Conservation (phyloP, 2,888 invertebrate species). For the Drosophila nigritarsus region DNA sequence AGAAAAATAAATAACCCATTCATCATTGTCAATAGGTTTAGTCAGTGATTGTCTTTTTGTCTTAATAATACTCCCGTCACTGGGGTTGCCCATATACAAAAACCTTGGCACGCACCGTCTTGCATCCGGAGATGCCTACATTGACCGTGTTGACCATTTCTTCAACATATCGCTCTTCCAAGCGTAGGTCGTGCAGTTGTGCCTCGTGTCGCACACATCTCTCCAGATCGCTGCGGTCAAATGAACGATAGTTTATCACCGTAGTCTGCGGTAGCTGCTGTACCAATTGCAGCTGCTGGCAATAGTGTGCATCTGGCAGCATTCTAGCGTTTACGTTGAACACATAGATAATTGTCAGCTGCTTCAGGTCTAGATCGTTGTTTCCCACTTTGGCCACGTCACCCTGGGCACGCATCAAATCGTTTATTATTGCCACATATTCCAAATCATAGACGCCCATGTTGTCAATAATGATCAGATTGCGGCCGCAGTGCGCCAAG, state of each 20-base stretch:
- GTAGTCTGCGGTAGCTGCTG: conserved; percentile 55
- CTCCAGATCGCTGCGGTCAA: conserved; percentile 67
- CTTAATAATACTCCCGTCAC: neutral
- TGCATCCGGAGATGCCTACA: conserved; percentile 78
- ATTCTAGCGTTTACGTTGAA: conserved; percentile 73
- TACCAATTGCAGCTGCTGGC: conserved; percentile 35
- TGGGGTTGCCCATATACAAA: conserved; percentile 58
- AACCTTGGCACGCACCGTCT: conserved; percentile 81
- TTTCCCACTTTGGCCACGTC: conserved; percentile 12
- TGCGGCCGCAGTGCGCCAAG: conserved; percentile 80
- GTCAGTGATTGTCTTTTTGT: neutral
- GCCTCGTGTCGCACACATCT: conserved; percentile 77
- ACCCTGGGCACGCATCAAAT: conserved; percentile 13
- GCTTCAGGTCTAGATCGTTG: conserved; percentile 31
- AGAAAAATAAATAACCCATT: neutral
- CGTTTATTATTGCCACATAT: conserved; percentile 66
- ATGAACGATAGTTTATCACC: conserved; percentile 68
- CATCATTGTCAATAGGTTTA: neutral
- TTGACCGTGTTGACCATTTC: conserved; percentile 75
- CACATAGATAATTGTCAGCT: conserved; percentile 75
- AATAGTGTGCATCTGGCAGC: conserved; percentile 35
- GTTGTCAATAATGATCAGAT: conserved; percentile 83
- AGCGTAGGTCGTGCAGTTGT: conserved; percentile 44
- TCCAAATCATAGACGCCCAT: conserved; percentile 63
- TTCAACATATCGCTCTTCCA: conserved; percentile 55